Evolutionary conservation across 2,113 vertebrate genomes (phyloP).

Genomic region (Vulpes vulpes): DNA sequence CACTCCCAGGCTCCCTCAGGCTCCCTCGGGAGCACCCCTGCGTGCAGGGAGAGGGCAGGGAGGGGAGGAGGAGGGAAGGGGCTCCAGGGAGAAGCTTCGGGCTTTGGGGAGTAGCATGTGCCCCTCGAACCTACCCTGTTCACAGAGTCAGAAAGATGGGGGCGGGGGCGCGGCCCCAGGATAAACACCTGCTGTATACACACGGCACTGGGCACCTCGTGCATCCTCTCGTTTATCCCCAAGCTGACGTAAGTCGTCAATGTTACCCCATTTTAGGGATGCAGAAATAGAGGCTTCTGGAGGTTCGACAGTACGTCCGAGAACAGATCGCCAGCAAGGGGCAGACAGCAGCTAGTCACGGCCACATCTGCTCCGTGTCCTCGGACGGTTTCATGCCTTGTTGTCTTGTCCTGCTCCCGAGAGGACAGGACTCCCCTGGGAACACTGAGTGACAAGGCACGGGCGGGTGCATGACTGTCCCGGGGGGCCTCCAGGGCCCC

Average conservation of each 20-base stretch:
- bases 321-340: accelerated
- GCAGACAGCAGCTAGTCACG: background rate
- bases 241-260: background rate
- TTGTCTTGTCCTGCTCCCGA: background rate
- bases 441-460: background rate
- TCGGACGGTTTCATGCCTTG: no score
- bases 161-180: background rate
- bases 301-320: background rate
- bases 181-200: background rate
- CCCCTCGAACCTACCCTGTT: background rate
- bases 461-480: accelerated
- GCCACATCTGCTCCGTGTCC: accelerated
- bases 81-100: background rate
- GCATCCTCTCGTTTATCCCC: background rate
- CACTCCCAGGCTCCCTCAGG: background rate
- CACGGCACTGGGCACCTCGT: background rate
- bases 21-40: background rate
- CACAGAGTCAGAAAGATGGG: background rate
- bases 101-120: accelerated
- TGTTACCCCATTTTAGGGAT: background rate
- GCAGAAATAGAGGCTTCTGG: background rate
- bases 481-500: background rate
- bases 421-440: background rate
- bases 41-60: background rate
- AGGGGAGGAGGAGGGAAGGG: background rate